Evolutionary conservation across 1,140 invertebrate species (phyloP).

Genomic region (Dreissena polymorpha): DNA sequence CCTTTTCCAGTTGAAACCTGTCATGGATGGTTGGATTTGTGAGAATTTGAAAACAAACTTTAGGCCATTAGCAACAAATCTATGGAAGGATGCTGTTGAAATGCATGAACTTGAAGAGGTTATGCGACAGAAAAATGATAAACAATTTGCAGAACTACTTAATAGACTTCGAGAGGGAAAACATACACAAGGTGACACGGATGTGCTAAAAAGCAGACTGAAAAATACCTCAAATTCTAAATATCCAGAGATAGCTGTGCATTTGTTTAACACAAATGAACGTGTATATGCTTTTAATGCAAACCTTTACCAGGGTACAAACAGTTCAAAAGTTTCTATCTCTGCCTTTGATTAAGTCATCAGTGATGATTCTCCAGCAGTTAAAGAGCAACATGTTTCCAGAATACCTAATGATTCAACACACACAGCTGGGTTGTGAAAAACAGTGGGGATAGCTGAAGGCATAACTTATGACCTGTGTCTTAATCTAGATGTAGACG

Average conservation of each 20-base stretch:
- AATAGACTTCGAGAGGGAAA: constrained; percentile 50
- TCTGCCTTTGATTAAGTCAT: not conserved
- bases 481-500: constrained; percentile 7
- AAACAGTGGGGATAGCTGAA: too few relatives aligned
- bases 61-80: constrained; percentile 51
- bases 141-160: constrained; percentile 56
- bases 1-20: constrained; percentile 62
- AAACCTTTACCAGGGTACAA: not conserved
- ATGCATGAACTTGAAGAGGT: constrained; percentile 61
- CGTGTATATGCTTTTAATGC: not conserved
- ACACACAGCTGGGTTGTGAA: not conserved
- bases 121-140: constrained; percentile 64
- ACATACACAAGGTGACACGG: constrained; percentile 43
- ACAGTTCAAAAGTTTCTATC: not conserved
- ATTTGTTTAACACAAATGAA: constrained; percentile 5
- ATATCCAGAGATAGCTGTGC: not conserved
- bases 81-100: constrained; percentile 58
- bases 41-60: constrained; percentile 30
- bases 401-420: constrained; percentile 6
- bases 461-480: too few relatives aligned
- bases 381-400: not conserved
- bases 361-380: not conserved
- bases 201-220: not conserved
- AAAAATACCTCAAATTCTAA: not conserved
- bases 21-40: constrained; percentile 63